Evolutionary conservation across 92 coral and sea anemone species (phyloP).

Genomic region (Siderastrea radians): DNA sequence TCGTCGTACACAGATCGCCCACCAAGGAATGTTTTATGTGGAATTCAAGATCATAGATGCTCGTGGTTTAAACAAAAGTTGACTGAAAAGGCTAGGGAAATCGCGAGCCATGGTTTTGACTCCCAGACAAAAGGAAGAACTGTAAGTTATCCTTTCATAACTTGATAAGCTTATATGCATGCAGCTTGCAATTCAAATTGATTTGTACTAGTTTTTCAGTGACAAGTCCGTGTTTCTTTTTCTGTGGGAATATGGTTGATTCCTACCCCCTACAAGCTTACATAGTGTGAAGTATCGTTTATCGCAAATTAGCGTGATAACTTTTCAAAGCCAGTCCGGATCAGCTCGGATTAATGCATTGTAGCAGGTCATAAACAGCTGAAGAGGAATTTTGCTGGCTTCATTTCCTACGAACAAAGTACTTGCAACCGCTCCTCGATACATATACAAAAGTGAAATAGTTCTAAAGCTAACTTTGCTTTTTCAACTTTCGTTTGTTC

Average conservation of each 20-base stretch:
- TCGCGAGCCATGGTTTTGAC: constrained; percentile 94
- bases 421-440: constrained; percentile 16
- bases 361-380: constrained; percentile 12
- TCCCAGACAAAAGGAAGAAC: constrained; percentile 96
- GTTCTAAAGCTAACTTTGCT: not conserved
- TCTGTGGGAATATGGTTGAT: not conserved
- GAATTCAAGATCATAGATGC: constrained; percentile 60
- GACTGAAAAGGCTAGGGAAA: constrained; percentile 41
- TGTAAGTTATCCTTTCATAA: constrained; percentile 76
- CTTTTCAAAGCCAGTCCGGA: constrained; percentile 20
- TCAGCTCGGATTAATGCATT: constrained; percentile 32
- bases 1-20: constrained; percentile 35
- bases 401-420: constrained; percentile 6
- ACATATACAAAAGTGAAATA: not conserved
- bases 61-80: constrained; percentile 42
- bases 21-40: constrained; percentile 71
- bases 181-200: not conserved
- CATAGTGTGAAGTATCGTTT: not conserved
- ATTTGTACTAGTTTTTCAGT: constrained; percentile 25
- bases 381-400: constrained; percentile 22
- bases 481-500: not conserved
- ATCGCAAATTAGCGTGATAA: constrained; percentile 14
- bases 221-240: constrained; percentile 4
- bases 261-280: not conserved
- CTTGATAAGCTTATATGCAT: not conserved